phyloP scores from a whole-genome alignment of 2,113 vertebrate genomes.

The Gambusia holbrooki region DNA sequence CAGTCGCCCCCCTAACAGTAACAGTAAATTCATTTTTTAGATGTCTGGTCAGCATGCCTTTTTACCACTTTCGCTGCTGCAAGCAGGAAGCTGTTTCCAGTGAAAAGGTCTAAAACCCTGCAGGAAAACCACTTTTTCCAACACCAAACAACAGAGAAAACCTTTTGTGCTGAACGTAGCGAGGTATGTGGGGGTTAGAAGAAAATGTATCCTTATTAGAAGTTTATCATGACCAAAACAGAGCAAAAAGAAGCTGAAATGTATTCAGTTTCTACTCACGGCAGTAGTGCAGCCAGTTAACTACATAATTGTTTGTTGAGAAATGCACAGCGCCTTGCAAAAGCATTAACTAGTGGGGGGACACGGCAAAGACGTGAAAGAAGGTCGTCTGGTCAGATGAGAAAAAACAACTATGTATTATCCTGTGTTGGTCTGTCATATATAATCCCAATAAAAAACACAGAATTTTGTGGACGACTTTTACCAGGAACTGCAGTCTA shows the following conservation, averaged over 20 bases:
- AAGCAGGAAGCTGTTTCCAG: constrained; percentile 1
- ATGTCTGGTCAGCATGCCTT: constrained; percentile 1
- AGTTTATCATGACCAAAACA: not conserved
- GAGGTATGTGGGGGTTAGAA: not conserved
- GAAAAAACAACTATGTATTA: not conserved
- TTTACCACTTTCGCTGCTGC: not conserved
- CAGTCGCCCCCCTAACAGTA: not conserved
- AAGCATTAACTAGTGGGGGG: not conserved
- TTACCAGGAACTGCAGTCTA: too few relatives aligned
- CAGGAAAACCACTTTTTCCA: not conserved
- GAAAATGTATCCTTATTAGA: not conserved
- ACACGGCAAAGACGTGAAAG: not conserved
- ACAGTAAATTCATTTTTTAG: not conserved
- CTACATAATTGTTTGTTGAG: not conserved
- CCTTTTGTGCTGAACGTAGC: constrained; percentile 5
- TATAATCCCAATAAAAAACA: too few relatives aligned
- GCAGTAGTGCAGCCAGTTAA: not conserved
- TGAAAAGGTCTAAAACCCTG: not conserved
- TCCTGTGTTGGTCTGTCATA: too few relatives aligned
- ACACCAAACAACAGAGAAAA: constrained; percentile 3
- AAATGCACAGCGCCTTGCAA: not conserved
- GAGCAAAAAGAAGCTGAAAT: not conserved
- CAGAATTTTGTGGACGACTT: too few relatives aligned
- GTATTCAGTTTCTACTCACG: not conserved
- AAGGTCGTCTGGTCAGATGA: not conserved